Evolutionary conservation across 2,113 vertebrate species (phyloP), one percentile per base, ranked within the genome.

Genomic region (Chamaetylas fuelleborni): DNA sequence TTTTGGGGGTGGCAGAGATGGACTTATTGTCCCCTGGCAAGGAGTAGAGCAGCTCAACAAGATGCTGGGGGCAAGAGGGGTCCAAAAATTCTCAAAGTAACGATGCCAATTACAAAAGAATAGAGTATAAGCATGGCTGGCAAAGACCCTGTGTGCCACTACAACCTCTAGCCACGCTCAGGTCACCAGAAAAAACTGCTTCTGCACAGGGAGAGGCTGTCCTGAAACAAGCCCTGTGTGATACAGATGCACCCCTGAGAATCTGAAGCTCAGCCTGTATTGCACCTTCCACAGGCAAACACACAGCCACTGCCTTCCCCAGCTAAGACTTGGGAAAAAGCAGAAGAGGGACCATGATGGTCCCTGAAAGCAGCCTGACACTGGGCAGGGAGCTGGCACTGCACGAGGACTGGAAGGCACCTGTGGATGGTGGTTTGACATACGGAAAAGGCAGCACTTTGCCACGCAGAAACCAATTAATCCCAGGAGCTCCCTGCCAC

Each of bases 261-360:
- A 38, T 7, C 22, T 19, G 42, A 48, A 81, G 26, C 29, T 28
- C 78, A 73, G 81, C 25, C 71, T 47, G 48, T 7, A 31, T 18
- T 0, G 0, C 57, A 56, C 34, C 28, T 78, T 57, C 76, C 77
- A 58, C 38, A 33, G 54, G 23, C 54, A 76, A 56, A 82, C 48
- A 43, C 11, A n/a, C 22, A 82, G 28, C 43, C 48, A 36, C 6
- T 3, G 2, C 25, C 60, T 57, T 61, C 36, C 40, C 58, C 66
- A 65, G 20, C 33, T n/a, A 17, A 83, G 11, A n/a, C 11, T 14
- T 42, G 72, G 53, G 15, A 22, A 73, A 58, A 84, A 71, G 42
- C 6, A 67, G 51, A n/a, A 54, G 26, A 70, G 9, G 24, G 57
- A 60, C 38, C 0, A 0, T 5, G 56, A 34, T 13, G n/a, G 57